Base-by-base conservation (phyloP, 2,888 invertebrate species). In the Agrilus cyanescens region DNA sequence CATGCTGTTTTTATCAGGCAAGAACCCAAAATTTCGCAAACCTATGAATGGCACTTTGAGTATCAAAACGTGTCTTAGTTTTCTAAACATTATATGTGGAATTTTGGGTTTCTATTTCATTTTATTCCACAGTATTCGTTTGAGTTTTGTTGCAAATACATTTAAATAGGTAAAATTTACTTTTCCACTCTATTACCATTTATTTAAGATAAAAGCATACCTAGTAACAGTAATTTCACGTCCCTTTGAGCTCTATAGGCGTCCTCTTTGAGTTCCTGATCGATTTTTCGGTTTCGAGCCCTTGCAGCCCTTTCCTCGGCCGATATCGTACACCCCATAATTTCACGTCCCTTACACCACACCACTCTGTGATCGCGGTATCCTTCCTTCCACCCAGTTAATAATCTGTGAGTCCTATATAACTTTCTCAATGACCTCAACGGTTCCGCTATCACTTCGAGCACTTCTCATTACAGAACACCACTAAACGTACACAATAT, bases 261-360 rank as follows among this genome's bases (percentile, higher is more conserved):
- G 73, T 97, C 97, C 72, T 96, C 96, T 72, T 97, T 97, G 60
- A 98, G 76, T 70, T 90, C 89, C 71, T 89, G 91, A 74, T 98
- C 97, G 66, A 98, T 97, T 71, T 87, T 85, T 73, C 90, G 89
- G 76, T 90, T 94, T 70, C 96, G 82, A 71, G 95, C 97, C 71
- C 91, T 82, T 65, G 97, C 97, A 67, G 91, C 93, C 74, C 96
- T 81, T 76, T 98, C 97, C 74, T 98, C 97, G 61, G 96, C 95
- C 73, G 95, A 96, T 84, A 96, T 90, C 71, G 96, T 93, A 80
- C 97, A 97, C 75, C 97, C 97, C 96, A 97, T 97, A 55, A 56
- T 57, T 25, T 10, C 20, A 20, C 20, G 20, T 20, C 20, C 20
- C 7, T 20, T 20, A 2, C 25, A 25, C 25, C 10, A 10, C 25